Percentiles rank a stretch among this genome's conserved stretches.
Evolutionary conservation across 2,113 vertebrate species (phyloP).

Genomic region (Saimiri boliviensis): DNA sequence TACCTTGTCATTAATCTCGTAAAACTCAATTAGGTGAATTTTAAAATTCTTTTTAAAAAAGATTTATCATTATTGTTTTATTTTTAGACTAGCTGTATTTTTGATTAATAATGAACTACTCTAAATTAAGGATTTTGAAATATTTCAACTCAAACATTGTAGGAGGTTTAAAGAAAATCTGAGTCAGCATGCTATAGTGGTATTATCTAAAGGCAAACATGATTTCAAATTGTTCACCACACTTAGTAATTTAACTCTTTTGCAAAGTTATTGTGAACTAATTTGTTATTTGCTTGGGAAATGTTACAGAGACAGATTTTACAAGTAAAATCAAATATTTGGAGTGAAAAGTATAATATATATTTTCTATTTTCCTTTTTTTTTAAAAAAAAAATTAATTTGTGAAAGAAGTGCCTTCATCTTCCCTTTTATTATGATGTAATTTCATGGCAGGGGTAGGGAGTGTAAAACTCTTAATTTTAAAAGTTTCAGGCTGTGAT

Average conservation of each 20-base stretch:
- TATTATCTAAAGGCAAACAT: conserved; percentile 43
- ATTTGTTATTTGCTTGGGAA: conserved; percentile 34
- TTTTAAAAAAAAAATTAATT: background rate
- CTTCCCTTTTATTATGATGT: background rate
- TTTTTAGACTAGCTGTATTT: background rate
- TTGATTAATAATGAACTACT: conserved; percentile 19
- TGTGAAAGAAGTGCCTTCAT: background rate
- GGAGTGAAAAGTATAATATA: conserved; percentile 7
- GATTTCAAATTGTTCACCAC: background rate
- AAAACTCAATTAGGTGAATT: conserved; percentile 25
- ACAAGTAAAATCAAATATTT: background rate
- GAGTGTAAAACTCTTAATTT: conserved; percentile 30
- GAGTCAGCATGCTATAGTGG: background rate
- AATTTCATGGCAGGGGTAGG: background rate
- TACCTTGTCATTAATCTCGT: background rate
- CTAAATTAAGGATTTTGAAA: conserved; percentile 20
- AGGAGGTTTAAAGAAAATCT: conserved; percentile 13
- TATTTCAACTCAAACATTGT: background rate
- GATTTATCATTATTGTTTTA: background rate
- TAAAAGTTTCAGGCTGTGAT: background rate
- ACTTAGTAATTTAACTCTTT: background rate
- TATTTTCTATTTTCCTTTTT: background rate
- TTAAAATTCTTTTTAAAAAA: background rate
- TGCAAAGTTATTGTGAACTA: background rate
- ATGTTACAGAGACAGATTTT: background rate